Conservation (phyloP, 2,113 vertebrate genomes). For the Leptocoma aspasia region DNA sequence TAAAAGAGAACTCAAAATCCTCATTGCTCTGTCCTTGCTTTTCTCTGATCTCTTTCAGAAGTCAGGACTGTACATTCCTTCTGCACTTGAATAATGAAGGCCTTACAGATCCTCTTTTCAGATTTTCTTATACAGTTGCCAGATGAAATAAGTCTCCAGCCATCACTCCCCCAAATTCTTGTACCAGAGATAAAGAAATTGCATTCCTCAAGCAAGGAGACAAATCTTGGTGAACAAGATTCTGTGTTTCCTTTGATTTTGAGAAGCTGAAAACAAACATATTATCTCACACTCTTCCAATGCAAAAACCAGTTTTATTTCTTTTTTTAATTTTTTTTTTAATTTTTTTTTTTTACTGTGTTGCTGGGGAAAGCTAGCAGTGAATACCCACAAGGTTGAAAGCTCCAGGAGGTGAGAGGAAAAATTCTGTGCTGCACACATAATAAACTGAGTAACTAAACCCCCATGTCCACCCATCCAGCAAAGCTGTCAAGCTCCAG, state of each 20-base stretch:
- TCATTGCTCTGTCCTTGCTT: background rate
- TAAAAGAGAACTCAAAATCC: background rate
- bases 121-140: background rate
- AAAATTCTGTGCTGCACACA: background rate
- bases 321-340: background rate
- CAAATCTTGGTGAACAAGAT: background rate
- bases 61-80: background rate
- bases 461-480: background rate
- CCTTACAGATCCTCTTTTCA: background rate
- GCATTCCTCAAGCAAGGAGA: background rate
- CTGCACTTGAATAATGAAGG: background rate
- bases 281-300: background rate
- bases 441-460: background rate
- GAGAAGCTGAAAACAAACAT: background rate
- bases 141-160: background rate
- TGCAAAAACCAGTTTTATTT: background rate
- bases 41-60: background rate
- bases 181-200: background rate
- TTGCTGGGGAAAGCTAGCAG: background rate
- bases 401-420: background rate
- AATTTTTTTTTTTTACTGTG: background rate
- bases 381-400: background rate
- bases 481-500: slow-evolving; percentile 4
- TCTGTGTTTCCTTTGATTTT: background rate
- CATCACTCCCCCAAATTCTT: background rate